Conservation (phyloP, 2,888 invertebrate genomes). For the Lepidocyrtinus sp. region DNA sequence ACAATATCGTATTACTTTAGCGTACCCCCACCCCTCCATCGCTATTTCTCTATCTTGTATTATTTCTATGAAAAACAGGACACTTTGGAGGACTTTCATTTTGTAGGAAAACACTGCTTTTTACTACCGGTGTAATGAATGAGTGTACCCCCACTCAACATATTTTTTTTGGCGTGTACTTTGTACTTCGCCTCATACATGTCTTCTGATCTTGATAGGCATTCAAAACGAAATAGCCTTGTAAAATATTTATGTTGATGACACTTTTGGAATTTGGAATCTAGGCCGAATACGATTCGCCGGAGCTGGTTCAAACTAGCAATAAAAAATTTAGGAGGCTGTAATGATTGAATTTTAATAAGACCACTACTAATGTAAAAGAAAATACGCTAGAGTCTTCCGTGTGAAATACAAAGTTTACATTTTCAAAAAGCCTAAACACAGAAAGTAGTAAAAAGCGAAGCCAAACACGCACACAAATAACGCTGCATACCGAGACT, state of each 20-base stretch:
- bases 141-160: too few species aligned
- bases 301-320: background rate
- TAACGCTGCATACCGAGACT: background rate
- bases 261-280: conserved; percentile 13
- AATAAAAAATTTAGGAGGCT: conserved; percentile 20
- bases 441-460: background rate
- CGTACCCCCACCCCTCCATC: too few species aligned
- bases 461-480: conserved; percentile 13
- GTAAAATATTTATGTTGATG: conserved; percentile 13
- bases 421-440: too few species aligned
- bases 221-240: background rate
- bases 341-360: conserved; percentile 33
- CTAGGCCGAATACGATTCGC: background rate
- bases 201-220: conserved; percentile 7
- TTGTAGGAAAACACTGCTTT: too few species aligned
- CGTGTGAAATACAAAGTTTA: background rate
- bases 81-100: too few species aligned
- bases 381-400: background rate
- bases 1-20: conserved; percentile 32
- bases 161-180: too few species aligned
- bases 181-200: too few species aligned
- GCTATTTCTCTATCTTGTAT: too few species aligned
- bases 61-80: too few species aligned
- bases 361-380: conserved; percentile 10
- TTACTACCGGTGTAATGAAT: too few species aligned